Percentiles rank a stretch among this genome's conserved stretches.
Conservation (phyloP, 2,888 invertebrate genomes). For the Timema cristinae region DNA sequence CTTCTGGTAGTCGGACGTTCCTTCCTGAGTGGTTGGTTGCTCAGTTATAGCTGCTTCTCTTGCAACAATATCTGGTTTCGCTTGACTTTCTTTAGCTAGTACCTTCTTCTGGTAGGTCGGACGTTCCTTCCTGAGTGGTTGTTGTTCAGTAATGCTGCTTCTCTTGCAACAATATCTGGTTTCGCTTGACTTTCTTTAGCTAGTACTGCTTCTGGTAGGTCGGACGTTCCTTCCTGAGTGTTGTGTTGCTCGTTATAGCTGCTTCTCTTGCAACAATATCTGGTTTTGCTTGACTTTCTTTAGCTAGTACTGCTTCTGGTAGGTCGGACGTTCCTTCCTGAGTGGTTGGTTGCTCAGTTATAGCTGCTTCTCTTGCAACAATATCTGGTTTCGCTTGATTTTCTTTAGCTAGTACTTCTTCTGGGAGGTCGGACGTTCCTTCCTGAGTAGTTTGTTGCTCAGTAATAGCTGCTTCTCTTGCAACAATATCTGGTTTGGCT, state of each 20-base stretch:
- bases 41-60: slow-evolving; percentile 23
- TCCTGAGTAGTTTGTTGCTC: slow-evolving; percentile 19
- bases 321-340: too few species aligned
- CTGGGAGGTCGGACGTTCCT: slow-evolving; percentile 18
- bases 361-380: too few species aligned
- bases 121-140: too few species aligned
- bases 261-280: slow-evolving; percentile 25
- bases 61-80: background rate
- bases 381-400: too few species aligned
- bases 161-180: slow-evolving; percentile 12
- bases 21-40: slow-evolving; percentile 21
- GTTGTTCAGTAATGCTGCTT: slow-evolving; percentile 17
- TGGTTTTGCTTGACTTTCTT: slow-evolving; percentile 20
- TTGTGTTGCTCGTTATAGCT: slow-evolving; percentile 19
- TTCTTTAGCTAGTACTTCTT: background rate
- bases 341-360: too few species aligned
- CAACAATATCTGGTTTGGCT: slow-evolving; percentile 22
- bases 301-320: too few species aligned
- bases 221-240: slow-evolving; percentile 16
- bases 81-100: too few species aligned
- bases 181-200: slow-evolving; percentile 17
- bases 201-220: slow-evolving; percentile 15
- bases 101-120: too few species aligned
- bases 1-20: slow-evolving; percentile 4
- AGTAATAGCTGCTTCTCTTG: slow-evolving; percentile 20